Percentiles rank a stretch among this genome's conserved stretches.
phyloP scores from a whole-genome alignment of 2,797 vertebrate species.

The Carapus acus region DNA sequence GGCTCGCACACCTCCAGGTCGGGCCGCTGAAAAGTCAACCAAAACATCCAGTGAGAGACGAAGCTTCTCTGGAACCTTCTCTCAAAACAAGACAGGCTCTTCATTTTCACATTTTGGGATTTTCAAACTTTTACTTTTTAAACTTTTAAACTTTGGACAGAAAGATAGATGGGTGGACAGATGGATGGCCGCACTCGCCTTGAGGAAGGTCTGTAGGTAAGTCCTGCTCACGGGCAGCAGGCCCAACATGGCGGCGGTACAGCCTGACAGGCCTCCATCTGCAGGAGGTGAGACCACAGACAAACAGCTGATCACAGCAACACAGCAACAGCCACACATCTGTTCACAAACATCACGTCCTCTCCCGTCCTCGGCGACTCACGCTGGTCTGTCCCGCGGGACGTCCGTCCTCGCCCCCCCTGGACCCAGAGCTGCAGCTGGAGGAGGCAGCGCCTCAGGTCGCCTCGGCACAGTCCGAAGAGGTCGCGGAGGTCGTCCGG shows the following conservation, averaged over 20 bases:
- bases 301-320: conserved; percentile 7
- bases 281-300: neutral
- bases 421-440: conserved; percentile 85
- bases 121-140: no score
- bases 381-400: conserved; percentile 17
- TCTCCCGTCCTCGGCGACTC: conserved; percentile 3
- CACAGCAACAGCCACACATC: neutral
- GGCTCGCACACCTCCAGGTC: conserved; percentile 53
- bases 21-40: conserved; percentile 56
- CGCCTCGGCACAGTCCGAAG: conserved; percentile 72
- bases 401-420: conserved; percentile 65
- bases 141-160: no score
- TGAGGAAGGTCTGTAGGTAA: conserved; percentile 71
- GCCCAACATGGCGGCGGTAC: conserved; percentile 76
- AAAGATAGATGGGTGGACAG: no score
- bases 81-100: no score
- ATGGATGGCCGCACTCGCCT: conserved; percentile 61
- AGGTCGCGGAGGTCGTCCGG: conserved; percentile 71
- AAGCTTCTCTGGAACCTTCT: no score
- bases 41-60: neutral
- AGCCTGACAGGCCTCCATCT: conserved; percentile 49
- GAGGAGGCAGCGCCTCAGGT: conserved; percentile 83
- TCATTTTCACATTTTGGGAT: no score
- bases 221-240: conserved; percentile 68
- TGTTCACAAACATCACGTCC: neutral